A percentile compares a stretch with the other conserved stretches of the same genome.
phyloP scores from a whole-genome alignment of 2,113 vertebrate species.

The Atherinomorus stipes region DNA sequence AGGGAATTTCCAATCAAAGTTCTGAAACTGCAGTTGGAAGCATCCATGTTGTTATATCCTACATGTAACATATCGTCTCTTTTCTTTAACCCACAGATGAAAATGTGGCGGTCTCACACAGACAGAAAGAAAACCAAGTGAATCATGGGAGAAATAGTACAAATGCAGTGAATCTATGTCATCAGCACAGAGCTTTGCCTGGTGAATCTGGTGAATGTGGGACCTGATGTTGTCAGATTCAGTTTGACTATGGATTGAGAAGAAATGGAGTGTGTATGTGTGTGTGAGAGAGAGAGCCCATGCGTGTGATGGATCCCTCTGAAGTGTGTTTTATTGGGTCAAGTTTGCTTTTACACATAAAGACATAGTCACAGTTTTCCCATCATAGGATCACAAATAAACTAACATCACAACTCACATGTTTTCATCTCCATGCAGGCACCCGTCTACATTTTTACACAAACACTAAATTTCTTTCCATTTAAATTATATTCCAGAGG shows the following conservation, averaged over 20 bases:
- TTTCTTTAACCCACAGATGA: not conserved
- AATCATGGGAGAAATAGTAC: constrained; percentile 30
- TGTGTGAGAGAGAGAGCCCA: no score
- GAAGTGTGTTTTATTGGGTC: constrained; percentile 5
- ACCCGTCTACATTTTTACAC: no score
- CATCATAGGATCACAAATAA: constrained; percentile 21
- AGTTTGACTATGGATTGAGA: constrained; percentile 22
- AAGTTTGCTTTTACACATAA: constrained; percentile 31
- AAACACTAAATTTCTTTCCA: constrained; percentile 1
- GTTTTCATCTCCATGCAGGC: no score
- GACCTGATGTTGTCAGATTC: constrained; percentile 11
- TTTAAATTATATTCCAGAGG: no score
- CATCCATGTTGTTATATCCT: not conserved
- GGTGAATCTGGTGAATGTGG: constrained; percentile 29
- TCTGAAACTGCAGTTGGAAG: not conserved
- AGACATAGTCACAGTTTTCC: constrained; percentile 30
- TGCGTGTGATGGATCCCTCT: constrained; percentile 5
- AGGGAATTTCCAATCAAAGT: not conserved
- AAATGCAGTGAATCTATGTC: constrained; percentile 34
- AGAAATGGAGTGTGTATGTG: not conserved
- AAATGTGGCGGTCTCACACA: not conserved
- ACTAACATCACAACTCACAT: constrained; percentile 14
- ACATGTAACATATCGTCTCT: not conserved
- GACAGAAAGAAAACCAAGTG: constrained; percentile 3
- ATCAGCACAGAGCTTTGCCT: constrained; percentile 10